These are phyloP conservation scores for Brachionus sp. DNA, from an alignment of 1,140 invertebrate species.

Conservation along the genomic window DNA sequence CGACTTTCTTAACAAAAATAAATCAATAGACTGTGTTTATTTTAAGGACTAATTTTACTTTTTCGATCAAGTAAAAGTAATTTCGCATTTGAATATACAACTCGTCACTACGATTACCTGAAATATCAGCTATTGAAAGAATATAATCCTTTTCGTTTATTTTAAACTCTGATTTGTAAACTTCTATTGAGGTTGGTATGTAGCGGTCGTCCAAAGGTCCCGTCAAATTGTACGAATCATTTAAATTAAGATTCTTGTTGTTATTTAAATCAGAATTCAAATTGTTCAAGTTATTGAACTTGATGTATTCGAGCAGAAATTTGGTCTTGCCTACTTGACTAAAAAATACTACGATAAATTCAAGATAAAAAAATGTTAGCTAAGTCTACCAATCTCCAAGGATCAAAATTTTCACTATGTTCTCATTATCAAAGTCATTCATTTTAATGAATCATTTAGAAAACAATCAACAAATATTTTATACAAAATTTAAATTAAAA, in stretches of 20 bases:
- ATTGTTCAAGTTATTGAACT: constrained; percentile 20
- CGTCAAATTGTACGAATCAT: constrained; percentile 5
- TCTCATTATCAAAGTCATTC: not conserved
- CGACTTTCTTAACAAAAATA: constrained; percentile 23
- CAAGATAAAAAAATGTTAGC: not conserved
- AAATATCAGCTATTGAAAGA: constrained; percentile 34
- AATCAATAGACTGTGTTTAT: not conserved
- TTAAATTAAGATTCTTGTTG: constrained; percentile 7
- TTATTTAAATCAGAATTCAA: not conserved
- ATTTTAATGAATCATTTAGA: not conserved
- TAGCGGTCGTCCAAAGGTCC: not conserved
- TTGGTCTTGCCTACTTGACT: constrained; percentile 39
- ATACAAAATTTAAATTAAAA: not conserved
- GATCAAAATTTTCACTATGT: constrained; percentile 24
- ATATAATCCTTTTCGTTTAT: constrained; percentile 34
- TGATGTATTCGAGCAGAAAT: constrained; percentile 39
- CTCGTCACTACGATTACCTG: constrained; percentile 30
- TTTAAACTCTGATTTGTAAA: constrained; percentile 38
- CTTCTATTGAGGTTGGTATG: constrained; percentile 34
- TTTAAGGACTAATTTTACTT: not conserved
- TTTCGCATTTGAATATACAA: constrained; percentile 37
- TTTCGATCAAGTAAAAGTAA: constrained; percentile 45
- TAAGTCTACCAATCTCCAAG: constrained; percentile 39
- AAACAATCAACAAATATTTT: not conserved
- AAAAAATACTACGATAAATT: not conserved